Base-by-base conservation (phyloP, 2,113 vertebrate genomes). In the Brachyistius frenatus region DNA sequence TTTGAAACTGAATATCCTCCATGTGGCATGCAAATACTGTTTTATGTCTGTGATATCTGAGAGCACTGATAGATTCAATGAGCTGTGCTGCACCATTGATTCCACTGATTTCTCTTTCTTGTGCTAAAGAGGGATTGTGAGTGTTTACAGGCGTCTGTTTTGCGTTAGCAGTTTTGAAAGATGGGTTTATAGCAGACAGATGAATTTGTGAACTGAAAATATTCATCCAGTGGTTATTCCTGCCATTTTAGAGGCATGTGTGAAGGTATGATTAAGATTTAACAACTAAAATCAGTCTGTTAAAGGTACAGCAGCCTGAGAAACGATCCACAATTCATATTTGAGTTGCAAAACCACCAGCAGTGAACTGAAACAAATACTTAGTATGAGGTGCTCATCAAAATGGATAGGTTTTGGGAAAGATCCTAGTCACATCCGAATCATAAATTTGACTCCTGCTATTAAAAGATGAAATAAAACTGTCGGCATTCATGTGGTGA, bases 21-120 rank as follows among this genome's bases (percentile, higher is more conserved):
- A 69, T 81, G 78, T 76, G 83, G 73, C 63, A 65, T 55, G 73
- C 85, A 78, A 84, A 86, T 58, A 15, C 49, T 37, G 0, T n/a
- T 63, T 68, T 14, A 30, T 39, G 73, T 61, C 88, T 93, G 88
- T 92, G 88, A 94, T 89, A 87, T 84, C 49, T 78, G 85, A 94
- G 78, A 83, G 58, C 11, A 33, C 41, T 39, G 66, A 90, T 80
- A 61, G 71, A 90, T 88, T 78, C 71, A 77, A 31, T 55, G 50
- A 79, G 70, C 78, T 49, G 16, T 49, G 78, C n/a, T 63, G 62
- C 72, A 63, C 63, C 69, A 75, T 36, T 62, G 53, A 77, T 72
- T 57, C 23, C 2, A 55, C 4, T 66, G 33, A 70, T 69, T 44
- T 23, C 23, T 23, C 23, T 23, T 23, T 23, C 23, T 37, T 49